Evolutionary conservation across 2,888 invertebrate genomes (phyloP), one percentile per base, ranked within the genome.

Genomic region (Syrista parreyssii): DNA sequence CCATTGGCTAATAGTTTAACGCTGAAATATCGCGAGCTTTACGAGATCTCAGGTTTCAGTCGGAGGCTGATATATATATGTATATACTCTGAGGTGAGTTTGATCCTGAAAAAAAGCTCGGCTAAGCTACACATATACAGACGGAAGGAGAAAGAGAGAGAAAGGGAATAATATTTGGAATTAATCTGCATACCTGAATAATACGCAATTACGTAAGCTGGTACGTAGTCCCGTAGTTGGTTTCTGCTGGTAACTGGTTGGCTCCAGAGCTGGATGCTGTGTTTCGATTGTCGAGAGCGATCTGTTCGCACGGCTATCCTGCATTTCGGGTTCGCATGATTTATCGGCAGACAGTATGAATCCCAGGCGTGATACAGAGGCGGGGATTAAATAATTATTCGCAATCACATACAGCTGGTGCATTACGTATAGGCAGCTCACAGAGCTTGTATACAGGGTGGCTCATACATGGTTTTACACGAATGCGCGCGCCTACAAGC

Each of bases 301-400:
- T 55, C 55, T 55, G 55, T 55, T 33, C 71, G 71, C 71, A 23
- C 71, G 32, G 71, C 71, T 33, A 33, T 32, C 71, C 32, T 33
- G 31, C 31, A 32, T 71, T 71, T 71, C 12, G 71, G 71, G 12
- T 71, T 33, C 32, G 71, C 15, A 75, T 86, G 88, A 88, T 88
- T 88, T 88, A 88, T 84, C 85, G 82, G 81, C 78, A 81, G 83
- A 85, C 85, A 83, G 84, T 86, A 85, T 83, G 86, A 87, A 86
- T 87, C 85, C 82, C 82, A 76, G 80, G 80, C 80, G 79, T 83
- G 83, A 79, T 80, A 82, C 82, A 79, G 55, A 76, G 75, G 73
- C 75, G 76, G 83, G 84, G 86, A 88, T 89, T 88, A 88, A 89
- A 88, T 88, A 88, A 88, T 89, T 89, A 88, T 88, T 88, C 85